Conservation (phyloP, 1,140 invertebrate genomes). For the Psilanteris sp. region DNA sequence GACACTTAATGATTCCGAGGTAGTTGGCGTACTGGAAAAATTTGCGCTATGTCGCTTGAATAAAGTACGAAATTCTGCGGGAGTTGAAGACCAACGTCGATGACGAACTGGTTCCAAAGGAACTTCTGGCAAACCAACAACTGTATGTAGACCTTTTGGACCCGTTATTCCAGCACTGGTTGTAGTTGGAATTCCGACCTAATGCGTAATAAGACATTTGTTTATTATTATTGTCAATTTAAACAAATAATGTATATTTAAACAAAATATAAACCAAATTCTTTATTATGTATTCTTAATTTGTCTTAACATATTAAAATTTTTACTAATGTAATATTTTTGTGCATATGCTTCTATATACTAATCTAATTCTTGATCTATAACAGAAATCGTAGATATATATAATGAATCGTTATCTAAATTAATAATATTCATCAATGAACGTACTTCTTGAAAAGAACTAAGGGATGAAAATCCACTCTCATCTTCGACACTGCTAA, state of each 20-base stretch:
- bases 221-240: no score
- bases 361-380: no score
- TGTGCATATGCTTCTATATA: no score
- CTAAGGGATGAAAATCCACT: slow-evolving; percentile 91
- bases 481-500: slow-evolving; percentile 85
- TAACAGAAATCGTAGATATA: no score
- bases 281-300: no score
- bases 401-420: no score
- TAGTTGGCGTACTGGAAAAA: slow-evolving; percentile 66
- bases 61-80: slow-evolving; percentile 72
- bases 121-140: slow-evolving; percentile 75
- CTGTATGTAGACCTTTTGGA: slow-evolving; percentile 73
- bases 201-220: no score
- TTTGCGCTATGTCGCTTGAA: slow-evolving; percentile 72
- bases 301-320: no score
- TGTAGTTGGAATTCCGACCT: slow-evolving; percentile 82
- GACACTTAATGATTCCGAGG: slow-evolving; percentile 74
- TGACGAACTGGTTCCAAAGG: slow-evolving; percentile 71
- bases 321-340: no score
- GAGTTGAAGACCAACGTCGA: slow-evolving; percentile 77
- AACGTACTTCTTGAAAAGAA: slow-evolving; percentile 83
- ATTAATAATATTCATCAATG: no score
- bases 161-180: not conserved
- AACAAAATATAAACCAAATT: no score
- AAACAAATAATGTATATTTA: no score